Conservation (phyloP, 2,888 invertebrate species). For the Liodrosophila aerea region DNA sequence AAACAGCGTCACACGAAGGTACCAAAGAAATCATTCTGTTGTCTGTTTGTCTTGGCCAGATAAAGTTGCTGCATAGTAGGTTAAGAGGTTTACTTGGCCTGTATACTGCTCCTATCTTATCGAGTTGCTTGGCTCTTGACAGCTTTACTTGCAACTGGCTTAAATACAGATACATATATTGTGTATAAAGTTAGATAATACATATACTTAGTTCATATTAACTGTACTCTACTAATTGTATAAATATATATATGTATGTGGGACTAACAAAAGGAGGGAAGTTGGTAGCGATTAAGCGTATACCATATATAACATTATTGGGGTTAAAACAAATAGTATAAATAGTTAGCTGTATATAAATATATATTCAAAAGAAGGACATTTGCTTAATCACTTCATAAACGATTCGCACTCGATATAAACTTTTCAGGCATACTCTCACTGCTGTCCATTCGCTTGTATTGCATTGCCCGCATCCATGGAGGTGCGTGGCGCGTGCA, state of each 20-base stretch:
- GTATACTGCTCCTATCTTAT: slow-evolving; percentile 37
- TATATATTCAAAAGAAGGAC: slow-evolving; percentile 51
- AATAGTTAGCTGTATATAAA: slow-evolving; percentile 28
- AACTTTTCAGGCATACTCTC: slow-evolving; percentile 36
- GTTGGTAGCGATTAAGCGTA: slow-evolving; percentile 9
- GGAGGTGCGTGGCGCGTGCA: slow-evolving; percentile 85
- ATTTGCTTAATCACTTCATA: slow-evolving; percentile 57
- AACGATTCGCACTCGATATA: slow-evolving; percentile 34
- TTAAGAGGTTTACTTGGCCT: slow-evolving; percentile 11
- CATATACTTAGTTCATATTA: slow-evolving; percentile 13
- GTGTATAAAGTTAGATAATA: slow-evolving; percentile 19
- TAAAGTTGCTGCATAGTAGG: slow-evolving; percentile 39
- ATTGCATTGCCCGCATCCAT: slow-evolving; percentile 55
- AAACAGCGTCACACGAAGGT: slow-evolving; percentile 62
- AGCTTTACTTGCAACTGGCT: slow-evolving; percentile 28
- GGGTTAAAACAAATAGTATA: slow-evolving; percentile 54
- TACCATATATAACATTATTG: slow-evolving; percentile 46
- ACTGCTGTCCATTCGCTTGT: slow-evolving; percentile 79
- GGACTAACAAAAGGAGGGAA: slow-evolving; percentile 8
- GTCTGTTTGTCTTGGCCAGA: slow-evolving; percentile 12
- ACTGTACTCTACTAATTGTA: slow-evolving; percentile 38
- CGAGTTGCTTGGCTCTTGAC: slow-evolving; percentile 47
- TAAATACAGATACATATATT: neutral
- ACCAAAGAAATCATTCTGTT: slow-evolving; percentile 63
- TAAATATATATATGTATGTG: slow-evolving; percentile 14